phyloP scores from a whole-genome alignment of 2,113 vertebrate species.

The Melanerpes aurifrons region DNA sequence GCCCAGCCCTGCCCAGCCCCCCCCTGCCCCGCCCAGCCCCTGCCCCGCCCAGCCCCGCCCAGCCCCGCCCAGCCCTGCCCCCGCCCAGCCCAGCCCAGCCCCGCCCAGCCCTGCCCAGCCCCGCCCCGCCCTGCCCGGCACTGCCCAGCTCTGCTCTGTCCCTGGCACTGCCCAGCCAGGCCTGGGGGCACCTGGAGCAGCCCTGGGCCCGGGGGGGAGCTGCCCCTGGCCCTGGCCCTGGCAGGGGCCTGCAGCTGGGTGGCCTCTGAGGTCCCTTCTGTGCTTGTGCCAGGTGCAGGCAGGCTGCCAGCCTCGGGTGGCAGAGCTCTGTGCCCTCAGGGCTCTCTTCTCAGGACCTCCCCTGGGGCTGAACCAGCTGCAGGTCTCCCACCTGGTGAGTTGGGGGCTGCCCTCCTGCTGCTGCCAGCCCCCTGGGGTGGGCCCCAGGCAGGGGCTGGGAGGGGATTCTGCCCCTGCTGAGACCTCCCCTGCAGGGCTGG shows the following conservation, averaged over 20 bases:
- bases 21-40: too few species aligned
- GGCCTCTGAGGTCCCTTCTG: fast-evolving
- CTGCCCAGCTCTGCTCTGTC: too few species aligned
- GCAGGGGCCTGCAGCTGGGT: fast-evolving
- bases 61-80: too few species aligned
- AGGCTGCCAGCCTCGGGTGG: slow-evolving; percentile 77
- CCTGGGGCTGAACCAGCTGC: slow-evolving; percentile 79
- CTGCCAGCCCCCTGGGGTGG: fast-evolving
- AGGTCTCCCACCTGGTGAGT: slow-evolving; percentile 80
- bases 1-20: too few species aligned
- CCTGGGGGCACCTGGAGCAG: too few species aligned
- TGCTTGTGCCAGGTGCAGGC: slow-evolving; percentile 78
- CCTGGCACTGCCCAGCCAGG: fast-evolving
- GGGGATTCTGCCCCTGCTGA: background rate
- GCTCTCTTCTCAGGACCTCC: slow-evolving; percentile 79
- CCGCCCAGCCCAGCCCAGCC: too few species aligned
- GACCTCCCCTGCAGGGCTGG: background rate
- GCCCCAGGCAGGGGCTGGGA: background rate
- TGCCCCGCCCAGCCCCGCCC: too few species aligned
- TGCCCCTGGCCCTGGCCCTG: too few species aligned
- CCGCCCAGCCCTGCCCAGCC: too few species aligned
- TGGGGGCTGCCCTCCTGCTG: fast-evolving
- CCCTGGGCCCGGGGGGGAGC: too few species aligned
- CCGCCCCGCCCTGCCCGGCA: too few species aligned
- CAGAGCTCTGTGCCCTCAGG: slow-evolving; percentile 82